phyloP scores from a whole-genome alignment of 2,888 invertebrate species.

The Ichneumoninae sp. region DNA sequence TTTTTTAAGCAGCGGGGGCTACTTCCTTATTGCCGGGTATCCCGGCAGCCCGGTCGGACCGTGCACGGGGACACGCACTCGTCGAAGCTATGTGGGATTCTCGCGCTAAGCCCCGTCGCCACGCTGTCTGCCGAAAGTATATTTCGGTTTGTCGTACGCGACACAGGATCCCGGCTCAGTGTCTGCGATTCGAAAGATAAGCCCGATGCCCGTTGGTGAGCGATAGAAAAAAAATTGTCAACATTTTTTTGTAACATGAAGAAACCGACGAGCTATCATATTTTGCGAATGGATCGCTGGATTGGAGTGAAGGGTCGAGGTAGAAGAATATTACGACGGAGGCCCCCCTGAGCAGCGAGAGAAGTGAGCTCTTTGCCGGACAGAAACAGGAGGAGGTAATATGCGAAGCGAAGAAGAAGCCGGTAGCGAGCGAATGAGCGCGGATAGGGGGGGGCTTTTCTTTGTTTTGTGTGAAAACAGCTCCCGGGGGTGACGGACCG shows the following conservation, averaged over 20 bases:
- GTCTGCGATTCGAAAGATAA: slow-evolving; percentile 7
- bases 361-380: background rate
- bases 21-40: slow-evolving; percentile 82
- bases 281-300: slow-evolving; percentile 15
- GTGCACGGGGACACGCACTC: slow-evolving; percentile 3
- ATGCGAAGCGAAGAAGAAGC: slow-evolving; percentile 51
- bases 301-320: slow-evolving; percentile 12
- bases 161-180: background rate
- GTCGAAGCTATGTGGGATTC: slow-evolving; percentile 26
- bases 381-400: slow-evolving; percentile 32
- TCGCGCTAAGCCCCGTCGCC: slow-evolving; percentile 74
- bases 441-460: slow-evolving; percentile 71
- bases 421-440: slow-evolving; percentile 25
- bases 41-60: slow-evolving; percentile 17
- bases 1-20: slow-evolving; percentile 83
- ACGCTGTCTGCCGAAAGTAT: slow-evolving; percentile 78
- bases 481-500: slow-evolving; percentile 78
- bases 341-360: background rate
- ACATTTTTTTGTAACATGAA: background rate
- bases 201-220: background rate
- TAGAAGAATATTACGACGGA: slow-evolving; percentile 41
- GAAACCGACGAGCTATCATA: background rate
- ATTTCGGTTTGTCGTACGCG: slow-evolving; percentile 55
- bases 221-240: slow-evolving; percentile 9
- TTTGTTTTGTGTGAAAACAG: slow-evolving; percentile 83